Evolutionary conservation across 2,888 invertebrate genomes (phyloP).

Genomic region (Ormyrus nitidulus): DNA sequence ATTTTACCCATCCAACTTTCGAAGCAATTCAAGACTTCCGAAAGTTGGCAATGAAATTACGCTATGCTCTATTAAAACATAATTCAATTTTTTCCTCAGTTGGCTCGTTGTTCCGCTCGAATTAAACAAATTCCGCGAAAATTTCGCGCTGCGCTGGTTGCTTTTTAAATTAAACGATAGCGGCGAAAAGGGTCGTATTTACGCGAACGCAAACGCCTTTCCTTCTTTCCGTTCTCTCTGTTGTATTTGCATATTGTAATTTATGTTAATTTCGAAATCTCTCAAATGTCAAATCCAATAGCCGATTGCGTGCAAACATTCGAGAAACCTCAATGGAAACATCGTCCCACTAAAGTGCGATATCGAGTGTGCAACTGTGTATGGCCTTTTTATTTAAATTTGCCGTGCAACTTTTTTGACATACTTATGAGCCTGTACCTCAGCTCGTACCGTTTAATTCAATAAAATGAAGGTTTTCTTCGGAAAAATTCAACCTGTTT

Average conservation of each 20-base stretch:
- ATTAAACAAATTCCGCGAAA: too few relatives aligned
- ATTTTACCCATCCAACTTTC: slow-evolving; percentile 18
- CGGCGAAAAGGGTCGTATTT: too few relatives aligned
- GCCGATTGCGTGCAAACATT: slow-evolving; percentile 18
- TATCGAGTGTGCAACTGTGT: too few relatives aligned
- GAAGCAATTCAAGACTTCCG: slow-evolving; percentile 12
- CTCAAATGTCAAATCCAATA: slow-evolving; percentile 30
- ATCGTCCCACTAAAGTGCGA: too few relatives aligned
- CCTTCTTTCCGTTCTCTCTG: neutral
- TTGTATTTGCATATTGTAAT: slow-evolving; percentile 61
- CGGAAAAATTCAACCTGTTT: too few relatives aligned
- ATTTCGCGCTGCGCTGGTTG: too few relatives aligned
- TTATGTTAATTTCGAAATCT: slow-evolving; percentile 59
- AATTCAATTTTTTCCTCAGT: neutral
- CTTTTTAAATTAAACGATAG: too few relatives aligned
- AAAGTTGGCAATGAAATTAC: slow-evolving; percentile 18
- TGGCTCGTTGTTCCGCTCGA: neutral
- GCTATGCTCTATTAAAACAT: neutral
- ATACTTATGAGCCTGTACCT: too few relatives aligned
- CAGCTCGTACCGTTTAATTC: too few relatives aligned
- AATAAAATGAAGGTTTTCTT: too few relatives aligned
- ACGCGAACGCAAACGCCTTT: neutral
- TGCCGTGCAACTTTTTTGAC: too few relatives aligned
- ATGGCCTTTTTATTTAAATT: too few relatives aligned
- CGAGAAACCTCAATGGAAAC: neutral